These are phyloP conservation scores for Coturnix japonica DNA, from an alignment of 2,113 vertebrate species.

Conservation along the genomic window DNA sequence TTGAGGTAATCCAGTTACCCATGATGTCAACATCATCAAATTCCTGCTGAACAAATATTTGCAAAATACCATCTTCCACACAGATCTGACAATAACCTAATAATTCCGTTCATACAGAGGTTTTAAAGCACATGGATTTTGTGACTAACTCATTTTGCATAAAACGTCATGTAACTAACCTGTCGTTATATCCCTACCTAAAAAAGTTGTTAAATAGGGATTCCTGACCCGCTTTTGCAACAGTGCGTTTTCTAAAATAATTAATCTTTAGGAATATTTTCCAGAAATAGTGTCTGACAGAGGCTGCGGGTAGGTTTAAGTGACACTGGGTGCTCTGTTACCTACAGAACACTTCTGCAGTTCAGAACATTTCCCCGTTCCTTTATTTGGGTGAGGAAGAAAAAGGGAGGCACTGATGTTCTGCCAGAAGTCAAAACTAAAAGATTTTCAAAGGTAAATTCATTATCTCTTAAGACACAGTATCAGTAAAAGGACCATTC, in stretches of 20 bases:
- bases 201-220: neutral
- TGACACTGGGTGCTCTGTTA: neutral
- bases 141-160: neutral
- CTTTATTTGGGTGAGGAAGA: neutral
- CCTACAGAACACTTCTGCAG: neutral
- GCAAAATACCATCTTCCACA: neutral
- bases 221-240: neutral
- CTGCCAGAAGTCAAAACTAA: neutral
- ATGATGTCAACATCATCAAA: rapidly evolving
- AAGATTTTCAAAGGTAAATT: neutral
- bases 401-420: neutral
- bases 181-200: neutral
- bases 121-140: neutral
- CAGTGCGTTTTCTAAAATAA: neutral
- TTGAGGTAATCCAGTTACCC: neutral
- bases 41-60: neutral
- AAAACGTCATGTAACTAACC: neutral
- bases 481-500: neutral
- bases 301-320: neutral
- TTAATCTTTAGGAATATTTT: neutral
- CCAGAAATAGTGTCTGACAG: neutral
- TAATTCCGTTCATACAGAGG: neutral
- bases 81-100: neutral
- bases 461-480: neutral
- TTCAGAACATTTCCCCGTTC: neutral